Base-by-base conservation (phyloP, 2,797 vertebrate genomes). In the Diglossa cyanea region DNA sequence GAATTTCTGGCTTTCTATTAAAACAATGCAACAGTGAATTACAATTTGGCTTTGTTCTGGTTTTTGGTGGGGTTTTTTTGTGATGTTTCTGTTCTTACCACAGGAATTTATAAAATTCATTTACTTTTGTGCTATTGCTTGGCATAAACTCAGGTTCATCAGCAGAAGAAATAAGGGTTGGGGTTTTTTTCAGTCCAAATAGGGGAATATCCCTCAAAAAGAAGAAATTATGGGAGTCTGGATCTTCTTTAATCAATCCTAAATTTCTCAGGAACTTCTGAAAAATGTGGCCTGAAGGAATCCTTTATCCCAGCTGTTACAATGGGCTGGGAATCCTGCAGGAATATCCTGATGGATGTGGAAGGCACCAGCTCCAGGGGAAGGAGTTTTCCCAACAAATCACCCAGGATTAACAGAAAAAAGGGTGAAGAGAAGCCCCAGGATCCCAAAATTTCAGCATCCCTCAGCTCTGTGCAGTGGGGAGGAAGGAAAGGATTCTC, bases 11-110 rank as follows among this genome's bases (percentile, higher is more conserved):
- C 18, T 66, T 54, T 24, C 16, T 18, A 11, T 47, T 57, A 31
- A 30, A 76, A 47, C 1, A 50, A 28, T 4, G 0, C 7, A 25
- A n/a, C 4, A 1, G 2, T 11, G 7, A 37, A 39, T 47, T 10
- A 40, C 40, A 40, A 45, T 24, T 6, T 33, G 13, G 6, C 9
- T 86, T 79, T 35, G 33, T 42, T 61, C 31, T 50, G 9, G 7
- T 7, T 57, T 39, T 31, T 28, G 18, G 37, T n/a, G 37, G 33
- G 4, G 10, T 28, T 30, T 13, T 39, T n/a, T 11, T 76, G 45
- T 54, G 57, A 14, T 54, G 42, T 50, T 83, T 62, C 33, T 72
- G 33, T 21, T 39, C 47, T 68, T 24, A 44, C 14, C 30, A 25
- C 10, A 15, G 23, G 31, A 50, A 50, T 86, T 42, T 15, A 13